phyloP scores from a whole-genome alignment of 1,140 invertebrate genomes.

The Leptinotarsa undecemlineata region DNA sequence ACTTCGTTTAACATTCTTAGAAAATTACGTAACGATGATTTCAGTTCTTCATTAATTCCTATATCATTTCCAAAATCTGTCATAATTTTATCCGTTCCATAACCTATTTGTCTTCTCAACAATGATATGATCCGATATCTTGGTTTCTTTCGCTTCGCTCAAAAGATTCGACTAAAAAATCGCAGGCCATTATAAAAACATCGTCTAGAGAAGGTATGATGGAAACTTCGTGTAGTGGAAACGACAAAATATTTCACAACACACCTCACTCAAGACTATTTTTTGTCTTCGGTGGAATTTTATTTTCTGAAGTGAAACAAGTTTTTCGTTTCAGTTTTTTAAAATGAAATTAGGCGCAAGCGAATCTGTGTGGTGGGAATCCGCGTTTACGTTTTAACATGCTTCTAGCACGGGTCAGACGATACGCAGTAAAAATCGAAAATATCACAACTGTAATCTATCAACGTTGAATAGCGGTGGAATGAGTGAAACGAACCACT shows the following conservation, averaged over 20 bases:
- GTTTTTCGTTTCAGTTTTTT: neutral
- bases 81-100: neutral
- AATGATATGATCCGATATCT: neutral
- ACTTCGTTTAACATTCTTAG: constrained; percentile 14
- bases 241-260: neutral
- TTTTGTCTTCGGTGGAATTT: neutral
- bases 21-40: constrained; percentile 22
- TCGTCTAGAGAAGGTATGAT: constrained; percentile 22
- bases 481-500: too few species aligned
- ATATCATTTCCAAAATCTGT: constrained; percentile 13
- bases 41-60: constrained; percentile 20
- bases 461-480: too few species aligned
- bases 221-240: neutral
- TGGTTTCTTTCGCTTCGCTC: constrained; percentile 10
- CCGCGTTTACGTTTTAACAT: constrained; percentile 10
- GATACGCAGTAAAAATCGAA: too few species aligned
- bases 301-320: constrained; percentile 4
- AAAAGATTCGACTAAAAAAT: constrained; percentile 15
- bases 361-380: constrained; percentile 12
- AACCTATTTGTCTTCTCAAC: neutral
- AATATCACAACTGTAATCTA: too few species aligned
- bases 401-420: too few species aligned
- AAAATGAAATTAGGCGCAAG: constrained; percentile 10
- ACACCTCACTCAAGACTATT: neutral
- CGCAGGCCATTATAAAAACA: constrained; percentile 7